Percentiles rank a stretch among this genome's conserved stretches.
Evolutionary conservation across 2,888 invertebrate species (phyloP).

Genomic region (Tethea ocularis): DNA sequence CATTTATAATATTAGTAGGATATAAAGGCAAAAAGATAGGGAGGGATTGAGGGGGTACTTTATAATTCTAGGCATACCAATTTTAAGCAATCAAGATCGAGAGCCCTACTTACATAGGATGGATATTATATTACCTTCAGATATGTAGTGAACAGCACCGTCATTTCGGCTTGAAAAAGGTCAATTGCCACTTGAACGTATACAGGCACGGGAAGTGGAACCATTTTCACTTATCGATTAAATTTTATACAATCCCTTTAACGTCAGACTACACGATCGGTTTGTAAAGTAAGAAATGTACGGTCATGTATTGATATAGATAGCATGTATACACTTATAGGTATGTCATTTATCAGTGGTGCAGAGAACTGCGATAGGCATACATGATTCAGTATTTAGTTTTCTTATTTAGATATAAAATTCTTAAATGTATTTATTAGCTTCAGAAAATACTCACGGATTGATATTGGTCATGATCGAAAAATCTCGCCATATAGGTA

Average conservation of each 20-base stretch:
- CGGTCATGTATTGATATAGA: slow-evolving; percentile 13
- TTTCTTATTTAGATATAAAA: not conserved
- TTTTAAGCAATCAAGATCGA: slow-evolving; percentile 4
- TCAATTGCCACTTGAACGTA: slow-evolving; percentile 53
- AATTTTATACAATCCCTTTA: slow-evolving; percentile 46
- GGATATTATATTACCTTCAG: slow-evolving; percentile 7
- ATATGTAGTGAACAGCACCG: slow-evolving; percentile 27
- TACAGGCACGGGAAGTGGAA: slow-evolving; percentile 37
- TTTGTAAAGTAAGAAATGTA: slow-evolving; percentile 3
- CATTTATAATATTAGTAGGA: too few species aligned
- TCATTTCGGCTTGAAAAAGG: slow-evolving; percentile 44
- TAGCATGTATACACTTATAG: not conserved
- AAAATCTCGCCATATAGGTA: too few species aligned
- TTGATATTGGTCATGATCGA: too few species aligned
- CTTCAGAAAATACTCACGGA: too few species aligned
- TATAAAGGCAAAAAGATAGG: too few species aligned
- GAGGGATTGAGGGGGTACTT: too few species aligned
- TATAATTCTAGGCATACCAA: not conserved
- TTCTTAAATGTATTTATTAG: too few species aligned
- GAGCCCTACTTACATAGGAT: slow-evolving; percentile 3
- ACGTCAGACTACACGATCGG: slow-evolving; percentile 19
- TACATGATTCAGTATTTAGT: not conserved
- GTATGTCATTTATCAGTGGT: too few species aligned
- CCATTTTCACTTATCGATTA: slow-evolving; percentile 52
- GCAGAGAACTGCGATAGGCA: not conserved